Evolutionary conservation across 1,140 invertebrate genomes (phyloP), one percentile per base, ranked within the genome.

Genomic region (Himalopsyche phryganea): DNA sequence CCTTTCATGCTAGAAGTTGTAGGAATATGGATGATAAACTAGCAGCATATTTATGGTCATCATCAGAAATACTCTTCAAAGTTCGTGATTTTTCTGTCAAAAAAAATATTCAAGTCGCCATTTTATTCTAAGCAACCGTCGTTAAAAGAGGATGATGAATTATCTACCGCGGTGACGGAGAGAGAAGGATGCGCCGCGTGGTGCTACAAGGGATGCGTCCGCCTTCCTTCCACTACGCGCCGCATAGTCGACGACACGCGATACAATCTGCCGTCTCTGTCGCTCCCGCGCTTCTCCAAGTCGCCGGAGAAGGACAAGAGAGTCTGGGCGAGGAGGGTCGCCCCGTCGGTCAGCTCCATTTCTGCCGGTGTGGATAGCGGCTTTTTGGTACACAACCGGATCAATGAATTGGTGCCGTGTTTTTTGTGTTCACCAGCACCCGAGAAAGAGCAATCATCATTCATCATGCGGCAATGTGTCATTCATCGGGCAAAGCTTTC

Each of bases 211-310:
- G 15, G 50, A 7, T 23, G 50, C 9, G 52, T 53, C 38, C 42
- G 36, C 14, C 36, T 64, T 4, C 62, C 62, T 3, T 42, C 53
- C 3, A 33, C 33, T 13, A 58, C 62, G 6, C 49, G 51, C 18
- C 51, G 45, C 7, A 44, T 58, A 13, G 40, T 64, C 15, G 62
- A 64, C 20, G 50, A 60, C 3, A 50, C 47, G 23, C 62, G 62
- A 33, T 64, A 64, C 55, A 54, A 53, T 19, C 17, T 64, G 33
- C 62, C 62, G 4, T 64, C 50, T n/a, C 55, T 64, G n/a, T 64
- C 62, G 1, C 35, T 64, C 19, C 53, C 58, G 6, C 19, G 52
- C 13, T n/a, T 38, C 15, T 35, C n/a, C 17, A 11, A n/a, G 7
- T 18, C 18, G 36, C 17, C 41, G 14, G 51, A 44, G 3, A 14